Evolutionary conservation across 2,888 invertebrate genomes (phyloP), one percentile per base, ranked within the genome.

Genomic region (Pantelozetes paolii): DNA sequence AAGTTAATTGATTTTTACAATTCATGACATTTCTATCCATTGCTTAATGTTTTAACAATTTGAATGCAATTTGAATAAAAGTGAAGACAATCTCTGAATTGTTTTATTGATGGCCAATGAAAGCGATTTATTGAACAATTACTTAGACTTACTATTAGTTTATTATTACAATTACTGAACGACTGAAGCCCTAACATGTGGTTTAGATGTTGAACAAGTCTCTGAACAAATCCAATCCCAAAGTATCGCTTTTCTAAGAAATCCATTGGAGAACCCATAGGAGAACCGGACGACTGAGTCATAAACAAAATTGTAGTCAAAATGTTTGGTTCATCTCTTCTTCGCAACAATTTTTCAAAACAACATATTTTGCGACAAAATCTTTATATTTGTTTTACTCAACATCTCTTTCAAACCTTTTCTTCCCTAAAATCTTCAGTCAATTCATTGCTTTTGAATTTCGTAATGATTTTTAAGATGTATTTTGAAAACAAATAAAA

Each of bases 241-340:
- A 50, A n/a, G 50, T 18, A 18, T 36, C 18, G 50, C 5, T 20
- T 59, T 59, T 28, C 59, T 26, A 1, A 28, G 59, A 59, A 59
- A 59, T 30, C 2, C 28, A 59, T 28, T 28, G 28, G 28, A n/a
- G n/a, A n/a, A n/a, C n/a, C n/a, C n/a, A n/a, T n/a, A n/a, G n/a
- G n/a, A 59, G 59, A 59, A 59, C 59, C 59, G 59, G 59, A 59
- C 59, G 20, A n/a, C 26, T 59, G 9, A 59, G 59, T 59, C 59
- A 59, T 59, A 59, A 59, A 59, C 59, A 28, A 26, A 57, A 28
- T 59, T 30, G 18, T 5, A 57, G 26, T 26, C 57, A 57, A 57
- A 23, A 20, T 57, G 28, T 59, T 13, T 8, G 18, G 13, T 30
- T 6, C 28, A 57, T 50, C 57, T 59, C 26, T 59, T 1, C 15